phyloP scores from a whole-genome alignment of 2,888 invertebrate species.

The Hydroisotoma schaefferi region DNA sequence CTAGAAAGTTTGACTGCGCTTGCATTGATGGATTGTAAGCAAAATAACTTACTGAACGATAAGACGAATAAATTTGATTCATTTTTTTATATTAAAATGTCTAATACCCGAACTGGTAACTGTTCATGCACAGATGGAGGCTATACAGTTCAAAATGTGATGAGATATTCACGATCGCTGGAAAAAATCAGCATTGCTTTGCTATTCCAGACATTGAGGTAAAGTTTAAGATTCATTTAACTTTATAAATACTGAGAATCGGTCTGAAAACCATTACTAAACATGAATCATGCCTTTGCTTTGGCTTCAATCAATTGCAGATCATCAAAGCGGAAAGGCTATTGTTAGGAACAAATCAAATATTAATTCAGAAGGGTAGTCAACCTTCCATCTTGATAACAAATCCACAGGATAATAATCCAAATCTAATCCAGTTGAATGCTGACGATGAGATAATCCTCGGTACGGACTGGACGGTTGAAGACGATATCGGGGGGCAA shows the following conservation, averaged over 20 bases:
- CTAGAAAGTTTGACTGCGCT: constrained; percentile 18
- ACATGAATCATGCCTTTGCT: too few relatives aligned
- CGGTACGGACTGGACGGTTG: constrained; percentile 22
- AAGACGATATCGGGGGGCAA: constrained; percentile 5
- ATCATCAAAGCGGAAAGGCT: constrained; percentile 17
- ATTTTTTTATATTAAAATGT: neutral
- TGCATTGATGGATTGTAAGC: constrained; percentile 29
- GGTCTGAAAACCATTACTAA: neutral
- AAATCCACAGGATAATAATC: too few relatives aligned
- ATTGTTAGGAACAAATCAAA: neutral
- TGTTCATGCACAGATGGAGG: constrained; percentile 19
- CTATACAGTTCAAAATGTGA: constrained; percentile 10
- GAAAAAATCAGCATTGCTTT: constrained; percentile 11
- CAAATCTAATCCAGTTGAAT: neutral
- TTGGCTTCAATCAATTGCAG: too few relatives aligned
- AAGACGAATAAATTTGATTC: neutral
- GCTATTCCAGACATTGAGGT: neutral
- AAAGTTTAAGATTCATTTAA: too few relatives aligned
- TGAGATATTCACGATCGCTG: constrained; percentile 11
- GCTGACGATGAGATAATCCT: neutral
- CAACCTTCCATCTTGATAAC: too few relatives aligned
- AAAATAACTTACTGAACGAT: neutral
- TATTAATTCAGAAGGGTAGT: neutral
- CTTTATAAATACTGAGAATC: too few relatives aligned
- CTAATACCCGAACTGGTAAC: neutral